phyloP scores from a whole-genome alignment of 1,140 invertebrate genomes.

The Brachionus sp. region DNA sequence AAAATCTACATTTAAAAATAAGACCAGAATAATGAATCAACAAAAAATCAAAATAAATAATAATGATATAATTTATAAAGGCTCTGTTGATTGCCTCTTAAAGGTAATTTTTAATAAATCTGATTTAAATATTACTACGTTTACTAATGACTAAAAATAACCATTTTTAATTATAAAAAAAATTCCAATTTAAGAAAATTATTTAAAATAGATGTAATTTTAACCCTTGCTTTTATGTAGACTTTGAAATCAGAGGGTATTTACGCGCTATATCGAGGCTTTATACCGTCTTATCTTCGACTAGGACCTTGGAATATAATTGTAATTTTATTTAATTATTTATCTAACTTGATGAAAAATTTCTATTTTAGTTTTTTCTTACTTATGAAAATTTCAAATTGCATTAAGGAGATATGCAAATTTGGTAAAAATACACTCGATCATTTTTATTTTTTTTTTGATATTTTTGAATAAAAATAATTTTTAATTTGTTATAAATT shows the following conservation, averaged over 20 bases:
- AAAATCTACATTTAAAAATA: slow-evolving; percentile 53
- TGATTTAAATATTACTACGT: not conserved
- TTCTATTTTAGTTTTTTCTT: slow-evolving; percentile 35
- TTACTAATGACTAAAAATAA: not conserved
- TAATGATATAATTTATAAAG: slow-evolving; percentile 50
- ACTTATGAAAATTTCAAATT: slow-evolving; percentile 40
- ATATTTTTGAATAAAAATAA: no score
- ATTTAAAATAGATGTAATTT: not conserved
- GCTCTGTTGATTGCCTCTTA: slow-evolving; percentile 54
- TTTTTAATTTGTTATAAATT: no score
- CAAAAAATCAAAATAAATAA: slow-evolving; percentile 51
- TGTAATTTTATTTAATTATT: slow-evolving; percentile 53
- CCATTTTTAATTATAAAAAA: no score
- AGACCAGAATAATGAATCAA: slow-evolving; percentile 82
- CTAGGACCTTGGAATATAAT: slow-evolving; percentile 90
- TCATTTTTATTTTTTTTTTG: not conserved
- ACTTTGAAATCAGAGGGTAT: slow-evolving; percentile 55
- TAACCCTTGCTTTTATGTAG: slow-evolving; percentile 59
- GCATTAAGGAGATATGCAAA: not conserved
- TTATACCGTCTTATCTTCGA: slow-evolving; percentile 58
- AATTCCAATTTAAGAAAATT: no score
- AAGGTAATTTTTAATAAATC: slow-evolving; percentile 62
- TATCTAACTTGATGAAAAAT: not conserved
- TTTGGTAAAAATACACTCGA: not conserved
- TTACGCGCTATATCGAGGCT: slow-evolving; percentile 58